Evolutionary conservation across 2,888 invertebrate species (phyloP), one percentile per base, ranked within the genome.

Genomic region (Eucera pruinosa): DNA sequence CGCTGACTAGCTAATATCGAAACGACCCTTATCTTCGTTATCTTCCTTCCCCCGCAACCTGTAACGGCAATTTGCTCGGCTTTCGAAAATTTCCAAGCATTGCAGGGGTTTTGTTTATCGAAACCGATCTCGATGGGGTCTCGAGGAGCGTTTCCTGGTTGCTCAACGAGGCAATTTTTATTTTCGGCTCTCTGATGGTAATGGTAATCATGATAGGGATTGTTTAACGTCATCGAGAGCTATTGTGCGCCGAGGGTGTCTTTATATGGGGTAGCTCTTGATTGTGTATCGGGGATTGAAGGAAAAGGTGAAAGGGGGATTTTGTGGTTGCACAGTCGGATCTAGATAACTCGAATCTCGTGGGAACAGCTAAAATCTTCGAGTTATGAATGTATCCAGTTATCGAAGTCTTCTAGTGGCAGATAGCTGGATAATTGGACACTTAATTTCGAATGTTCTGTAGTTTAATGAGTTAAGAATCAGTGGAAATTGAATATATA

Each of bases 1-100:
- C 3, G 67, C 61, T 64, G 76, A 72, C 54, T 69, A 33, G 75
- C 58, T 74, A 65, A 79, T 60, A 55, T 67, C 36, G 57, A 55
- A 57, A 64, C 55, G 65, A 50, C 36, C 45, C 67, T 52, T 64
- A 70, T 69, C 69, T 50, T 15, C 48, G 50, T 60, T 41, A 52
- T 50, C 66, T 43, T 9, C 33, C 7, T n/a, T n/a, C 25, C 52
- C 25, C 15, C 41, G 15, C 39, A n/a, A n/a, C 18, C 0, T 27
- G 23, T 9, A 50, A 48, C 66, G 70, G 33, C 43, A 48, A 25
- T 33, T 62, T 25, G 2, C 20, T n/a, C 33, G 70, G 55, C 48
- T 43, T 70, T 52, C 30, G 58, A 71, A 64, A 33, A 58, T 64
- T 43, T 60, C 13, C 58, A 30, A 57, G 36, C 20, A 13, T n/a